phyloP scores from a whole-genome alignment of 2,113 vertebrate genomes.

The Tinamus guttatus region DNA sequence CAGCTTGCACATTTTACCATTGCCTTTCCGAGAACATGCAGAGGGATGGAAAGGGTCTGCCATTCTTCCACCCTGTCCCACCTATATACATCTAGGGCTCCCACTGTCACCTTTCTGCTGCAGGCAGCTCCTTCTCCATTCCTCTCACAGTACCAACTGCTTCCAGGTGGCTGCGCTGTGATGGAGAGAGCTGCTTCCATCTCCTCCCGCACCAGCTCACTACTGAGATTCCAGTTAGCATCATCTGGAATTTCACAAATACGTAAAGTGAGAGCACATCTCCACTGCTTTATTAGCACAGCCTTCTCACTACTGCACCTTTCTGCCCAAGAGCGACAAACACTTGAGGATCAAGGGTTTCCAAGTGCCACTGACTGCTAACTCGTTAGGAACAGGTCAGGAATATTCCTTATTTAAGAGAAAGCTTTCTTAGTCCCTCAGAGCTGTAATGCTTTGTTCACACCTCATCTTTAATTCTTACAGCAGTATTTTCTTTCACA shows the following conservation, averaged over 20 bases:
- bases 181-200: background rate
- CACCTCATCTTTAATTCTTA: background rate
- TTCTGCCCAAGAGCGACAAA: background rate
- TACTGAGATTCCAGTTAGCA: background rate
- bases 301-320: background rate
- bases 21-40: background rate
- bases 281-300: background rate
- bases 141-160: background rate
- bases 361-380: background rate
- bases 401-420: background rate
- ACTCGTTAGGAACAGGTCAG: background rate
- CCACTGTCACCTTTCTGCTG: background rate
- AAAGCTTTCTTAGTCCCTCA: background rate
- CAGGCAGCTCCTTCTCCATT: background rate
- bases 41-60: background rate
- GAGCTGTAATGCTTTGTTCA: background rate
- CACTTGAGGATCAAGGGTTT: background rate
- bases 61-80: background rate
- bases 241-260: background rate
- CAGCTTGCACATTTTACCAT: background rate
- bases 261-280: background rate
- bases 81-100: background rate
- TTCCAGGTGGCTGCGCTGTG: background rate
- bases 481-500: background rate
- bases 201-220: background rate